A percentile compares a stretch with the other conserved stretches of the same genome.
These are phyloP conservation scores for Danaus melanippus DNA, from an alignment of 1,140 invertebrate genomes.

Conservation along the genomic window DNA sequence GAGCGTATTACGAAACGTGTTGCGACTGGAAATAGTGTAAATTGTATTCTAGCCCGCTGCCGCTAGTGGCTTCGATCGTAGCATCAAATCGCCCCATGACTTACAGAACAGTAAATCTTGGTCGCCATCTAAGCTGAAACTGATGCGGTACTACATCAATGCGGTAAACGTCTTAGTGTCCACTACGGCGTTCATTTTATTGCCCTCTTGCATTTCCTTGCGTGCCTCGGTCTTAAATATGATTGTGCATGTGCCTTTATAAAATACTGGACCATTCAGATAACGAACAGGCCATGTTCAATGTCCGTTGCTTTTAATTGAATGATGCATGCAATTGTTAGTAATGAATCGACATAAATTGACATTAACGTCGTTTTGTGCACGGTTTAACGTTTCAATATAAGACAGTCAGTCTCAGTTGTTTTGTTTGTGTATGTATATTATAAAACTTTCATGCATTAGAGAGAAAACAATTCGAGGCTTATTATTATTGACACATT, in stretches of 20 bases:
- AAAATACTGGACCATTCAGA: slow-evolving; percentile 23
- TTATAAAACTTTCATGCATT: no score
- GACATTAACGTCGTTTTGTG: slow-evolving; percentile 12
- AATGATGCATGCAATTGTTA: slow-evolving; percentile 24
- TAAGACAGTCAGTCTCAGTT: no score
- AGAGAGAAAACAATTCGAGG: no score
- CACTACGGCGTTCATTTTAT: slow-evolving; percentile 41
- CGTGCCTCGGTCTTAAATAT: slow-evolving; percentile 33
- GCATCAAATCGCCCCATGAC: slow-evolving; percentile 37
- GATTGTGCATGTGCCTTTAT: slow-evolving; percentile 32
- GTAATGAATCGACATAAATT: slow-evolving; percentile 21
- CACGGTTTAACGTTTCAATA: background rate
- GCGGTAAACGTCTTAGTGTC: slow-evolving; percentile 53
- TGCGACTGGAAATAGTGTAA: no score
- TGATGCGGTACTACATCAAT: slow-evolving; percentile 55
- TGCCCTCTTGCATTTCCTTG: slow-evolving; percentile 37
- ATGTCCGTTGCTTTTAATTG: slow-evolving; percentile 20
- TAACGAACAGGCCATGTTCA: slow-evolving; percentile 11
- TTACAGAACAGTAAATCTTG: slow-evolving; percentile 53
- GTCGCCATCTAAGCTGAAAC: slow-evolving; percentile 49
- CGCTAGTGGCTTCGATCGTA: slow-evolving; percentile 9
- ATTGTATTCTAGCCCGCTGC: slow-evolving; percentile 8
- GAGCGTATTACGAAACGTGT: no score
- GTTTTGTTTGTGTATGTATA: no score
- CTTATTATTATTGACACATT: no score